These are phyloP conservation scores for Brachypodius melanocephalos DNA, from an alignment of 2,113 vertebrate genomes.

Conservation along the genomic window DNA sequence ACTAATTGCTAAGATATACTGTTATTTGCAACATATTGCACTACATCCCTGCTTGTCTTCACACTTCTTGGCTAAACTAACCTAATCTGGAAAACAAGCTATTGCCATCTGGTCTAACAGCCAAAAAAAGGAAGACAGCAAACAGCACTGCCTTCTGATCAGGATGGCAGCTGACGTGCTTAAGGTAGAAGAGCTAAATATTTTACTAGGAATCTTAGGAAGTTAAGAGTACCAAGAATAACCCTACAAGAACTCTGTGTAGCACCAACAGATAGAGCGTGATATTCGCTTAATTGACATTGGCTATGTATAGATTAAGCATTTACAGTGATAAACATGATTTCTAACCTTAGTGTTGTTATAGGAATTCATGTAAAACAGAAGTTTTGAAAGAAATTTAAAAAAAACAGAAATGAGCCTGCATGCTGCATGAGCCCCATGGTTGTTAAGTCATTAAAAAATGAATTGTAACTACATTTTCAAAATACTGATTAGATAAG, in stretches of 20 bases:
- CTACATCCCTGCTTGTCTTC: background rate
- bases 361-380: background rate
- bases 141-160: background rate
- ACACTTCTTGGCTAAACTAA: slow-evolving; percentile 9
- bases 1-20: background rate
- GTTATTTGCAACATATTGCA: background rate
- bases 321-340: background rate
- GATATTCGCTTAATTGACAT: background rate
- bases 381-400: background rate
- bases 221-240: background rate
- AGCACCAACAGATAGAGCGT: background rate
- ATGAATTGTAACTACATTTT: background rate
- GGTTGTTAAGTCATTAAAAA: background rate
- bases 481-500: background rate
- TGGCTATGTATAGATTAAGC: background rate
- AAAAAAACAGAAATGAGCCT: background rate
- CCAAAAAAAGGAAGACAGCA: background rate
- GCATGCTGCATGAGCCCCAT: background rate
- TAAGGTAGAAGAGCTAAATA: background rate
- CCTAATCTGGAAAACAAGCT: slow-evolving; percentile 19
- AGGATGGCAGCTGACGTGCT: background rate
- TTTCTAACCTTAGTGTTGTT: background rate
- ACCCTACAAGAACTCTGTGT: background rate
- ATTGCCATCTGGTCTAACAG: background rate
- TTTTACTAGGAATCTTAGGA: background rate